Conservation (phyloP, 1,140 invertebrate species). For the Lithobius niger region DNA sequence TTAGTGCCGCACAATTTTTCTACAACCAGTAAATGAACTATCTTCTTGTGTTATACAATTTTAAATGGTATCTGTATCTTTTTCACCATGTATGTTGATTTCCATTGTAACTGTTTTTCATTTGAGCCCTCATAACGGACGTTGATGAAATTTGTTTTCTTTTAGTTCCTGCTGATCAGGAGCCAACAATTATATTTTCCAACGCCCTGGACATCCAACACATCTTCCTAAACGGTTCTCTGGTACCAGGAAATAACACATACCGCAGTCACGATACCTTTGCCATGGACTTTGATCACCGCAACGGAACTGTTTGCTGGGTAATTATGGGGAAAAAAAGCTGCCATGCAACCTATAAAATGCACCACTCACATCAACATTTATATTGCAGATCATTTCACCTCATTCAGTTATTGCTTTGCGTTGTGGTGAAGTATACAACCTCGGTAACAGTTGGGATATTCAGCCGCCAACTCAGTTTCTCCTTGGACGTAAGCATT, state of each 20-base stretch:
- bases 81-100: too few relatives aligned
- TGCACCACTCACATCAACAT: too few relatives aligned
- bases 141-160: conserved; percentile 12
- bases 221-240: conserved; percentile 38
- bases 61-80: too few relatives aligned
- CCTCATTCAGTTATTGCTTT: too few relatives aligned
- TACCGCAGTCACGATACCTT: conserved; percentile 17
- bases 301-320: conserved; percentile 52
- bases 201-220: conserved; percentile 39
- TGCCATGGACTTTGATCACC: conserved; percentile 32
- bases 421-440: conserved; percentile 44
- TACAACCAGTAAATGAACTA: too few relatives aligned
- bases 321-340: too few relatives aligned
- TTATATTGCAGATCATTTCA: too few relatives aligned
- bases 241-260: conserved; percentile 28
- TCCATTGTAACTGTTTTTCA: conserved; percentile 4
- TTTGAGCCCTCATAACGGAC: background rate
- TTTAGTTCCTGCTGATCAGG: conserved; percentile 38
- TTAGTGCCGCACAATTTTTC: too few relatives aligned
- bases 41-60: too few relatives aligned
- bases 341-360: too few relatives aligned
- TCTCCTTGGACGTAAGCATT: conserved; percentile 34
- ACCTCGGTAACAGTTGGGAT: conserved; percentile 41
- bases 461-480: conserved; percentile 42
- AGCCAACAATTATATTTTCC: conserved; percentile 39